A percentile compares a stretch with the other conserved stretches of the same genome.
phyloP scores from a whole-genome alignment of 2,888 invertebrate species.

The Isoperla grammatica region DNA sequence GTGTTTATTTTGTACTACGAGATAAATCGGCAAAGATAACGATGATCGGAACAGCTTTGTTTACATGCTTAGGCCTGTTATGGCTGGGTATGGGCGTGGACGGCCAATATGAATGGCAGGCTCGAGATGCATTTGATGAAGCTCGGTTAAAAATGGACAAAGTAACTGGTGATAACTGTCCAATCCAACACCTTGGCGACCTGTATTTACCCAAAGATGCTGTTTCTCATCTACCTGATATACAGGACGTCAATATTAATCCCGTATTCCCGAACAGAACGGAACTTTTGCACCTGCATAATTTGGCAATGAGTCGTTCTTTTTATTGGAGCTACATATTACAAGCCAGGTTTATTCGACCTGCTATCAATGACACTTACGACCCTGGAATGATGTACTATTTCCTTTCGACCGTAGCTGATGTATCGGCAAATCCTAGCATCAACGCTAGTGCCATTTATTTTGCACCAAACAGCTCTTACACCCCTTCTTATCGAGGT shows the following conservation, averaged over 20 bases:
- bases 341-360: constrained; percentile 83
- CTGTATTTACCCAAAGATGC: constrained; percentile 77
- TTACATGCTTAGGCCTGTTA: constrained; percentile 1
- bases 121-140: constrained; percentile 84
- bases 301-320: constrained; percentile 92
- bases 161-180: constrained; percentile 83
- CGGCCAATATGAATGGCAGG: constrained; percentile 89
- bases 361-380: constrained; percentile 85
- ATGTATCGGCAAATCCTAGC: constrained; percentile 86
- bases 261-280: constrained; percentile 93
- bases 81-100: constrained; percentile 54
- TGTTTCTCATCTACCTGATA: constrained; percentile 87
- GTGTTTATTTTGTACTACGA: too few species aligned
- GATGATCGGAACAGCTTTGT: too few species aligned
- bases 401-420: constrained; percentile 89
- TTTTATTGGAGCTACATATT: constrained; percentile 95
- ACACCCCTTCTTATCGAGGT: constrained; percentile 88
- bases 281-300: constrained; percentile 86
- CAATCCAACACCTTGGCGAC: constrained; percentile 77
- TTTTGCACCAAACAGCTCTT: constrained; percentile 90
- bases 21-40: too few species aligned
- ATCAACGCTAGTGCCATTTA: constrained; percentile 91
- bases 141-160: constrained; percentile 76
- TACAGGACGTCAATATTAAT: constrained; percentile 90
- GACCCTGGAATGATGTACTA: constrained; percentile 99